These are phyloP conservation scores for Bombyx mandarina DNA, from an alignment of 1,140 invertebrate genomes.

Conservation along the genomic window DNA sequence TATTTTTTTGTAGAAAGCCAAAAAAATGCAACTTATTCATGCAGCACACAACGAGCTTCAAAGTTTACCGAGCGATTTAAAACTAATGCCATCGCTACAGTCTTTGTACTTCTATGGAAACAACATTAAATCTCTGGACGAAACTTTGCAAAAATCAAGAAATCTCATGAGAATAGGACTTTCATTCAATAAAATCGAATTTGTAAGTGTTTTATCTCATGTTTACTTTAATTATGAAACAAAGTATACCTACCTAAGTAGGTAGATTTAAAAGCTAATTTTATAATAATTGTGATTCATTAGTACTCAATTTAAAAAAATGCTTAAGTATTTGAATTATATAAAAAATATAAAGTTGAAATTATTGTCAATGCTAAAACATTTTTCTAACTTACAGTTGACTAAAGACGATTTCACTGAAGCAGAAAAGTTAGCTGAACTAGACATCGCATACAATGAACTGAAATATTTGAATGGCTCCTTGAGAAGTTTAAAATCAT, in stretches of 20 bases:
- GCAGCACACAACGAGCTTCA: slow-evolving; percentile 80
- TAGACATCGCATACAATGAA: slow-evolving; percentile 80
- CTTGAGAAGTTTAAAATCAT: slow-evolving; percentile 75
- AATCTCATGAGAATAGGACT: slow-evolving; percentile 77
- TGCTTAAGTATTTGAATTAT: too few species aligned
- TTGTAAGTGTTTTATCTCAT: slow-evolving; percentile 65
- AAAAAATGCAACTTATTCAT: slow-evolving; percentile 77
- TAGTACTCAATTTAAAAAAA: too few species aligned
- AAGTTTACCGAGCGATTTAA: slow-evolving; percentile 78
- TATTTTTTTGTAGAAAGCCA: slow-evolving; percentile 64
- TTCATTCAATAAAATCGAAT: slow-evolving; percentile 80
- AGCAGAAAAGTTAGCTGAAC: slow-evolving; percentile 74
- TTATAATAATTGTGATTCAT: too few species aligned
- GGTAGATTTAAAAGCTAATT: too few species aligned
- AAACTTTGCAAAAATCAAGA: slow-evolving; percentile 77
- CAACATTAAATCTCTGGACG: slow-evolving; percentile 77
- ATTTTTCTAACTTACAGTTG: slow-evolving; percentile 66
- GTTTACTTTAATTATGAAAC: too few species aligned
- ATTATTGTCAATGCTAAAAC: background rate
- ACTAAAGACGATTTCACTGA: slow-evolving; percentile 82
- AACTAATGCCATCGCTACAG: slow-evolving; percentile 76
- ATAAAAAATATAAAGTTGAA: background rate
- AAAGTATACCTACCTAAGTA: too few species aligned
- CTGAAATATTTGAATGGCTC: slow-evolving; percentile 81
- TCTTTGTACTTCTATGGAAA: slow-evolving; percentile 80